Conservation (phyloP, 2,113 vertebrate genomes). For the Cettia cetti region DNA sequence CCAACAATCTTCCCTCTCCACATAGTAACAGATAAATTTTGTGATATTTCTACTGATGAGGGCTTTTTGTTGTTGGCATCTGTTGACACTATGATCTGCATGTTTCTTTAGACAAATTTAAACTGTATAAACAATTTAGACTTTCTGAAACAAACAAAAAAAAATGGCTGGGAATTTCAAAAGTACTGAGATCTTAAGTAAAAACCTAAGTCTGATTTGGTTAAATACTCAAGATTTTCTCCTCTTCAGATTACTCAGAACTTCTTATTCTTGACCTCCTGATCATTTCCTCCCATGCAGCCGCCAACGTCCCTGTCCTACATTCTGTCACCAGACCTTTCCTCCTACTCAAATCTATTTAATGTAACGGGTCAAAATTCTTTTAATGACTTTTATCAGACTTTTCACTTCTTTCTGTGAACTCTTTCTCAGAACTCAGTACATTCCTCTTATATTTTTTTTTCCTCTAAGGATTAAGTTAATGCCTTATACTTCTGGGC, state of each 20-base stretch:
- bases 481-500: background rate
- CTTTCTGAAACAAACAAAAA: background rate
- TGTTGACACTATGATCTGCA: fast-evolving
- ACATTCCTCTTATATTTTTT: background rate
- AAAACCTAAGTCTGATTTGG: background rate
- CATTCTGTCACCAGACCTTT: background rate
- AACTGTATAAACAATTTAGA: background rate
- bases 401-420: background rate
- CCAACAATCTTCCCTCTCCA: fast-evolving
- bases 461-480: background rate
- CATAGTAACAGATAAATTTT: background rate
- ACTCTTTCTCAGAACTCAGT: background rate
- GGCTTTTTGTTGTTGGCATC: background rate
- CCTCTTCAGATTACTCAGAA: background rate
- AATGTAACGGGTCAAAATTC: background rate
- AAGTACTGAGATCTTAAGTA: background rate
- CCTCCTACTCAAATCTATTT: background rate
- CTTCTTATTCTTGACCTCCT: background rate
- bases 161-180: background rate
- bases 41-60: background rate
- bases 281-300: background rate
- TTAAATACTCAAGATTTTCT: background rate
- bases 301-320: fast-evolving
- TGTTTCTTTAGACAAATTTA: background rate
- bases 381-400: background rate